Evolutionary conservation across 2,888 invertebrate genomes (phyloP), one percentile per base, ranked within the genome.

Genomic region (Gandaritis pyraliata): DNA sequence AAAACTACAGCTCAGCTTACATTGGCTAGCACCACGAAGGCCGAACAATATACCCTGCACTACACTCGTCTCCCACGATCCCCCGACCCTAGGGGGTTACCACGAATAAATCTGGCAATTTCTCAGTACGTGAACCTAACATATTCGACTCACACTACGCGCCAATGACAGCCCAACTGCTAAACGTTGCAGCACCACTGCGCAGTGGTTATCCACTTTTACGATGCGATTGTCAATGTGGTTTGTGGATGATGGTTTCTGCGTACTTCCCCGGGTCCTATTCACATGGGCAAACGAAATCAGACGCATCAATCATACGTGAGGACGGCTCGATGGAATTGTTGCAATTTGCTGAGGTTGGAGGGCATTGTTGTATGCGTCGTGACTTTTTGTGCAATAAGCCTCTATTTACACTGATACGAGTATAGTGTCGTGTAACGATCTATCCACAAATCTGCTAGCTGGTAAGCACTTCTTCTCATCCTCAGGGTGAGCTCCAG

Each of bases 201-300:
- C 33, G 33, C 33, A 33, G 10, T 33, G 33, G 8, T 8, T 8
- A 33, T 11, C 8, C 33, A 7, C 0, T 8, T 8, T 33, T 7
- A 11, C 3, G 33, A 11, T 33, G 8, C 0, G 1, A 33, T 33
- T 33, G 33, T 0, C 0, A 7, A 8, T 33, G 33, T 8, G n/a
- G n/a, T n/a, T n/a, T n/a, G n/a, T 10, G 2, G 33, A 33, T 33
- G n/a, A n/a, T 33, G 8, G 8, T 33, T 33, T 29, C 4, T 29
- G 6, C 10, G 33, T 33, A 11, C 10, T 33, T 33, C 33, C 33
- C 33, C 68, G 23, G 65, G 70, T 61, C 64, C 57, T 69, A 70
- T 79, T 81, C 83, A 79, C 72, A 71, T 79, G 78, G 72, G 77
- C 81, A 81, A 81, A 83, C 81, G 81, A 80, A 83, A 79, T 79